A percentile compares a stretch with the other conserved stretches of the same genome.
Conservation (phyloP, 2,113 vertebrate genomes). For the Vulpes ferrilata region DNA sequence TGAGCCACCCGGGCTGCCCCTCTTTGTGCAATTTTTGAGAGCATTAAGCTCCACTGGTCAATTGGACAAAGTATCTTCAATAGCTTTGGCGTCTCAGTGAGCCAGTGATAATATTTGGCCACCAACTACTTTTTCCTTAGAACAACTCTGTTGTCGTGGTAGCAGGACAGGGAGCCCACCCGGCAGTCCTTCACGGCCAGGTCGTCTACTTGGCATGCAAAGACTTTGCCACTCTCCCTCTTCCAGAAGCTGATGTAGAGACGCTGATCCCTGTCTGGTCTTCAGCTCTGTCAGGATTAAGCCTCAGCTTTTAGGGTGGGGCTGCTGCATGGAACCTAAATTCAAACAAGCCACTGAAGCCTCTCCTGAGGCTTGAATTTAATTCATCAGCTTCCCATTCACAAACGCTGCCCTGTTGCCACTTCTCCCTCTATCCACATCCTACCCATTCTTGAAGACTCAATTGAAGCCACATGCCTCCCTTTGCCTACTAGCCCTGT, state of each 20-base stretch:
- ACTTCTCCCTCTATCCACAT: not conserved
- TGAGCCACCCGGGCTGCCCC: no score
- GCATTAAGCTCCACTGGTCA: not conserved
- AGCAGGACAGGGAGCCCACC: not conserved
- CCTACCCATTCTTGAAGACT: not conserved
- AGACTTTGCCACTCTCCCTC: not conserved
- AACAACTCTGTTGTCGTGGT: constrained; percentile 35
- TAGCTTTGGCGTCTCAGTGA: not conserved
- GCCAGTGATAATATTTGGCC: not conserved
- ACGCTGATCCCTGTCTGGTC: not conserved
- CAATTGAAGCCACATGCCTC: not conserved
- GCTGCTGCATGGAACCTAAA: not conserved
- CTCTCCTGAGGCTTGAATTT: not conserved
- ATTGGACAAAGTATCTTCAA: not conserved
- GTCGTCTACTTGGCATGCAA: not conserved
- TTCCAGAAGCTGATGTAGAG: not conserved
- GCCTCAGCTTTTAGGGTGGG: not conserved
- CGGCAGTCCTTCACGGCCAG: not conserved
- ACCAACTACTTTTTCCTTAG: not conserved
- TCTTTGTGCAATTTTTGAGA: not conserved
- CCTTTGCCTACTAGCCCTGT: not conserved
- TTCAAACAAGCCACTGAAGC: not conserved
- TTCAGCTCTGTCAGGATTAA: not conserved
- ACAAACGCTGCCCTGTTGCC: not conserved
- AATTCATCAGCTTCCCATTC: not conserved